Evolutionary conservation across 2,797 vertebrate genomes (phyloP).

Genomic region (Danio jaintianensis): DNA sequence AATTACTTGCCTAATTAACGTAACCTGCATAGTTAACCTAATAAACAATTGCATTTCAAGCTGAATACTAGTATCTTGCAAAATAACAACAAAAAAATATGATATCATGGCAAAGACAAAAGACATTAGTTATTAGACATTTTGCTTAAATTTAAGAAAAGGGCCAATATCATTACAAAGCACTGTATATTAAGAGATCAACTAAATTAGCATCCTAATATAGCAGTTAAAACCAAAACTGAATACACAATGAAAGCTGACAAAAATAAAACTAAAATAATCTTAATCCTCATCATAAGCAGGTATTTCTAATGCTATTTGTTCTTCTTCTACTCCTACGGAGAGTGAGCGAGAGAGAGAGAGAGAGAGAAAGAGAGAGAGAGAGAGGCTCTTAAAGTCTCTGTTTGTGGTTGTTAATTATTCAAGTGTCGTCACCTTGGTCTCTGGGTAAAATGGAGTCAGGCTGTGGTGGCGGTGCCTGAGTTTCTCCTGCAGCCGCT

Average conservation of each 20-base stretch:
- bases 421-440: constrained; percentile 45
- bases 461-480: constrained; percentile 12
- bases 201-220: background rate
- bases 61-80: no score
- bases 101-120: no score
- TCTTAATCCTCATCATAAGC: background rate
- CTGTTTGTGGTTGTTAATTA: constrained; percentile 54
- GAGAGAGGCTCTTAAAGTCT: constrained; percentile 24
- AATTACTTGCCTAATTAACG: no score
- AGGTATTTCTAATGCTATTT: background rate
- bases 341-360: no score
- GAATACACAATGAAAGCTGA: background rate
- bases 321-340: background rate
- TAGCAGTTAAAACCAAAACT: background rate
- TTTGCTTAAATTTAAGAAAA: no score
- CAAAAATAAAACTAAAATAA: background rate
- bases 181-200: background rate
- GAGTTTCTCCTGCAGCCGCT: constrained; percentile 21
- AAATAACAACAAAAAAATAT: no score
- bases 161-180: no score
- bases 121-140: no score
- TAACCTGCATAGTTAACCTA: no score
- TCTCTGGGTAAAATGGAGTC: constrained; percentile 36
- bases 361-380: background rate
- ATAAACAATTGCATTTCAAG: no score